Evolutionary conservation across 1,140 invertebrate genomes (phyloP), one percentile per base, ranked within the genome.

Genomic region (Ooceraea biroi): DNA sequence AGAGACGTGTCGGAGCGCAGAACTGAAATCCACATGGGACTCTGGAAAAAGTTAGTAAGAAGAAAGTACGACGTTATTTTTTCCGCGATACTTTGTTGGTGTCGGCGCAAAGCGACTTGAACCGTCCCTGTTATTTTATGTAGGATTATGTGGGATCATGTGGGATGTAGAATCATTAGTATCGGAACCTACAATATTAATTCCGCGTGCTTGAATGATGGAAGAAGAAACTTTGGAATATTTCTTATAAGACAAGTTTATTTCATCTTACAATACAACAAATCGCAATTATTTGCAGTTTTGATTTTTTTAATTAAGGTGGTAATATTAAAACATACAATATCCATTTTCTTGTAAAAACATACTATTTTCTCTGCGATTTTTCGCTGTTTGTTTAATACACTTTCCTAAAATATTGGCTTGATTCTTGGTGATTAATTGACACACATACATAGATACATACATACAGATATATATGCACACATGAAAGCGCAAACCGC

Each of bases 1-100:
- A 41, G 61, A 65, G 48, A 14, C 55, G 55, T 11, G 61, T 86
- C 65, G 50, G 73, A 57, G 36, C 52, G n/a, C n/a, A n/a, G n/a
- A 27, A 8, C 46, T 41, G 41, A 69, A 71, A 80, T 69, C 36
- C 76, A 7, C 36, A 11, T 55, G 76, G 63, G 63, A 69, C 63
- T 22, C 41, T 46, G n/a, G 44, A 50, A 17, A 68, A 80, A 80
- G 25, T 80, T 80, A 27, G 36, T 27, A 46, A 71, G 52, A 44
- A 57, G 22, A 27, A 19, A 22, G 11, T 57, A 46, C 52, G n/a
- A 8, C 30, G n/a, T 71, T 52, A 0, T n/a, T 57, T n/a, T 80
- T 22, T 10, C 17, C n/a, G 1, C 52, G 52, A 22, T 7, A 19
- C 52, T 22, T 46, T 46, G 36, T 44, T 44, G 25, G 22, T 19